Percentiles rank a stretch among this genome's conserved stretches.
These are phyloP conservation scores for Mormyrus lacerda DNA, from an alignment of 2,113 vertebrate species.

Conservation along the genomic window DNA sequence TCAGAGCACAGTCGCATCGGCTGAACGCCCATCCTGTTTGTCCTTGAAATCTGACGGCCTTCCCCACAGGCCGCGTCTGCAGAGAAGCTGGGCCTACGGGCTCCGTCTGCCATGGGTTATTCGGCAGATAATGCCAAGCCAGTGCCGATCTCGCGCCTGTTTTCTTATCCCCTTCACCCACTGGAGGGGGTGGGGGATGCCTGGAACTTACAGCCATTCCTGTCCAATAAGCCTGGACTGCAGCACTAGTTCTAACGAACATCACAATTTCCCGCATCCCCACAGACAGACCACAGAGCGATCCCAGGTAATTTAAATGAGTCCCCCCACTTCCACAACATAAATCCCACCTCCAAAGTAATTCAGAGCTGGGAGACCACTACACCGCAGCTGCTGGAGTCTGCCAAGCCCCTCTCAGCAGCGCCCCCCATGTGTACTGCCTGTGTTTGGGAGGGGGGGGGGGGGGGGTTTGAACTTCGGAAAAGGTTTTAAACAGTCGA, in stretches of 20 bases:
- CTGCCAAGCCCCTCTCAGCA: constrained; percentile 56
- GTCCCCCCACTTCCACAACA: constrained; percentile 46
- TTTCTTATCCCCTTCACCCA: constrained; percentile 53
- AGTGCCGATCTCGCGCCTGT: background rate
- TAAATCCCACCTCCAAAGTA: constrained; percentile 64
- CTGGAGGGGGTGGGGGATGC: constrained; percentile 29
- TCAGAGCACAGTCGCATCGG: background rate
- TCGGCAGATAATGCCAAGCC: background rate
- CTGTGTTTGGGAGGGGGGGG: constrained; percentile 56
- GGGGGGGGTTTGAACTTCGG: constrained; percentile 62
- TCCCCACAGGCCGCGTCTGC: background rate
- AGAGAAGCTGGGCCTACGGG: background rate
- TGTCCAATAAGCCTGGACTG: constrained; percentile 55
- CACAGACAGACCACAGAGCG: constrained; percentile 65
- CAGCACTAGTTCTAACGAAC: constrained; percentile 67
- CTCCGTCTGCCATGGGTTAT: background rate
- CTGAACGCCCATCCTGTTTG: background rate
- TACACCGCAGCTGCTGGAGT: constrained; percentile 66
- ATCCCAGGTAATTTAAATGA: constrained; percentile 74
- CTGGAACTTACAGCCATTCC: constrained; percentile 54
- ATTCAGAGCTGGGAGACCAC: constrained; percentile 60
- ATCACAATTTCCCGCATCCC: constrained; percentile 56
- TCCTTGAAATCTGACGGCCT: background rate
- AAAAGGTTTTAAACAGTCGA: constrained; percentile 79
- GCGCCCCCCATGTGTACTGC: constrained; percentile 61